Base-by-base conservation (phyloP, 2,888 invertebrate genomes). In the Diadegma fenestrale region DNA sequence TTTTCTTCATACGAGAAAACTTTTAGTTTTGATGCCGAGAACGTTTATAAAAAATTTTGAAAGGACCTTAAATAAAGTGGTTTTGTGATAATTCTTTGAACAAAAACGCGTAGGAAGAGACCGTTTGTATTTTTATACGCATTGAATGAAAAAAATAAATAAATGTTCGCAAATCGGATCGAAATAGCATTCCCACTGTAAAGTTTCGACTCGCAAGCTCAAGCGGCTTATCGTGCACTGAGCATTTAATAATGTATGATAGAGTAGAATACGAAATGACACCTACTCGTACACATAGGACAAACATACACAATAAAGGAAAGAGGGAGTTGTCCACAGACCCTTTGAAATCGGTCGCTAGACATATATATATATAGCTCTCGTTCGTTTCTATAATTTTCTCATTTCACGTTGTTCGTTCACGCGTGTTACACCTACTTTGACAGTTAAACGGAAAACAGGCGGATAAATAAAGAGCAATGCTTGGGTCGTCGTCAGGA, bases 361-460 rank as follows among this genome's bases (percentile, higher is more conserved):
- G 54, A 71, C 45, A 45, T 77, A 58, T 26, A 66, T 26, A 66
- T 4, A 26, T 19, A 75, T 19, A 26, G 22, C 12, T 17, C 26
- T 54, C 68, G 43, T 45, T 58, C 58, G 58, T 69, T 78, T 78
- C 78, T 71, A 68, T 66, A 54, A 75, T 80, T 85, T 76, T 79
- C 79, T 82, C 85, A 82, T 79, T 85, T 79, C 51, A 73, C 64
- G 64, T 73, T 80, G 64, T 51, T 78, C 82, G 48, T 68, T 73
- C 82, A 48, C 45, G n/a, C n/a, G 75, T 30, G 19, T 33, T 48
- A 82, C 41, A 76, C 48, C 51, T 22, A 76, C 71, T 79, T 80
- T 85, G 82, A 85, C 82, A 82, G 85, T 82, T 80, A 51, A 82
- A 76, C 72, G 85, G 76, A 80, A 73, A 80, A 82, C 54, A 66